These are phyloP conservation scores for Aphidius gifuensis DNA, from an alignment of 1,140 invertebrate genomes.

Conservation along the genomic window DNA sequence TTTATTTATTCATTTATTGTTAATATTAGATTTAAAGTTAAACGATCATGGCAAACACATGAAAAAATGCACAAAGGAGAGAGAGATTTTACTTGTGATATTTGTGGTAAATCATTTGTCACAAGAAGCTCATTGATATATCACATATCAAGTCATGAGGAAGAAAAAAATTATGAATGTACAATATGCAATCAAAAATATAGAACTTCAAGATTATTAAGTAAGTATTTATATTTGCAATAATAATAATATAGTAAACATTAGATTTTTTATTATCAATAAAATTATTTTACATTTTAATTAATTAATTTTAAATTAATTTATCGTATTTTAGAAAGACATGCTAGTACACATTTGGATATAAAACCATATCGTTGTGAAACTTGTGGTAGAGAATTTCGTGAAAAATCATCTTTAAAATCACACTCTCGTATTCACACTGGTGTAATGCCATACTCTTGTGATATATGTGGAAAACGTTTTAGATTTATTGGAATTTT, in stretches of 20 bases:
- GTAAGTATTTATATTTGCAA: conserved; percentile 29
- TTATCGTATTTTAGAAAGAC: conserved; percentile 47
- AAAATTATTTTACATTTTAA: conserved; percentile 14
- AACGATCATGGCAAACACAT: conserved; percentile 31
- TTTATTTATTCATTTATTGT: conserved; percentile 10
- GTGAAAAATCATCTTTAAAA: conserved; percentile 53
- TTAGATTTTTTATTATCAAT: conserved; percentile 27
- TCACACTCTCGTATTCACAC: conserved; percentile 66
- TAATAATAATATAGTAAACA: too few relatives aligned
- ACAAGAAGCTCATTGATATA: conserved; percentile 39
- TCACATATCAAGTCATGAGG: conserved; percentile 58
- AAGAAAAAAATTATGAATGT: conserved; percentile 51
- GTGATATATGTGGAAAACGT: conserved; percentile 61
- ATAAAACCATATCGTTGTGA: conserved; percentile 67
- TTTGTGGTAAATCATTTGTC: conserved; percentile 42
- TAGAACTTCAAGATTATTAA: conserved; percentile 30
- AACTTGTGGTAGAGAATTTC: conserved; percentile 64
- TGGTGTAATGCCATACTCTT: conserved; percentile 70
- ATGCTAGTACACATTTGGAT: conserved; percentile 54
- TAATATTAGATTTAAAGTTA: conserved; percentile 28
- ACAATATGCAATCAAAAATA: conserved; percentile 44
- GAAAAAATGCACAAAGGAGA: conserved; percentile 39
- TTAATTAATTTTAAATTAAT: too few relatives aligned
- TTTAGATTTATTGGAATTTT: conserved; percentile 62
- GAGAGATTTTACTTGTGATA: conserved; percentile 41